Evolutionary conservation across 2,888 invertebrate species (phyloP), one percentile per base, ranked within the genome.

Genomic region (Cryptophagus acutangulus): DNA sequence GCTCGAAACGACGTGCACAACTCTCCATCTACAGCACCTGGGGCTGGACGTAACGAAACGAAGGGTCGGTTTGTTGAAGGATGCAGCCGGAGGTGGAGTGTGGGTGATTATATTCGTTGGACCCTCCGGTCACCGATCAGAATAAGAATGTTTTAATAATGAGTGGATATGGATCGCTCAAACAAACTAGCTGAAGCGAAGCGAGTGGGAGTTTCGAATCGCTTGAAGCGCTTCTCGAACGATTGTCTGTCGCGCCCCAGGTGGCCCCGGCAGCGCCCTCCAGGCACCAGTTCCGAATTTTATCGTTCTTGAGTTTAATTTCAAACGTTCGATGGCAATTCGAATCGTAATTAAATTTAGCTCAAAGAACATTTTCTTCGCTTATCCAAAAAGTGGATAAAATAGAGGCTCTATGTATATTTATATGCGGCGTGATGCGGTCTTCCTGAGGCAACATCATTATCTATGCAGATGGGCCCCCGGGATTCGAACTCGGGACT

Each of bases 391-490:
- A n/a, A n/a, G n/a, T n/a, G n/a, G n/a, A n/a, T 29, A 38, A 47
- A 50, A 44, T 28, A 40, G 43, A 47, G 45, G 37, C 39, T 43
- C 45, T 51, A 48, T 51, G 44, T 47, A 45, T 31, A 31, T 31
- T 31, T 56, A 54, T 55, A 51, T 52, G 49, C 51, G 47, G 44
- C 41, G 46, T 43, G 50, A 43, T 51, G 52, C 48, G 51, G 52
- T 44, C 43, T 43, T 48, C 59, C 52, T 36, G 40, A 36, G 58
- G 59, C 55, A 48, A 58, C 61, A 54, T 65, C 61, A 65, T 65
- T 65, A 65, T 65, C 66, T 65, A 65, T 65, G 65, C 63, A 65
- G 66, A 66, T 64, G 61, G 61, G 59, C 65, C 65, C 62, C 51
- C 59, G 63, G 64, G 65, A 63, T 51, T 59, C 50, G 50, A 61